These are phyloP conservation scores for Norana najaformis DNA, from an alignment of 2,888 invertebrate species.

Conservation along the genomic window DNA sequence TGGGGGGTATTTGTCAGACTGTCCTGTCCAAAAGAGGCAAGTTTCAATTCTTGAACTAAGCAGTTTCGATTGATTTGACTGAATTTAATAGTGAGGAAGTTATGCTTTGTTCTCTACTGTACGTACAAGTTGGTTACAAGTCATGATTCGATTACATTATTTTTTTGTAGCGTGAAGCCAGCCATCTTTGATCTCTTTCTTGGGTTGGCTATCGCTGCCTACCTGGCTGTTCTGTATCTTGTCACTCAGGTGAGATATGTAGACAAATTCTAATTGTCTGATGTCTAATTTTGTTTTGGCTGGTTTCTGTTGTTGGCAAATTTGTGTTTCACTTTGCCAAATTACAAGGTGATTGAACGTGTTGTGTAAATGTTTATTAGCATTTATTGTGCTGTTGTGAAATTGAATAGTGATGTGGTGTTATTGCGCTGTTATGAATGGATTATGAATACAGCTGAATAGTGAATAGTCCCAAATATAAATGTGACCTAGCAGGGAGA, in stretches of 20 bases:
- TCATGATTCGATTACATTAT: background rate
- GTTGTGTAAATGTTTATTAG: background rate
- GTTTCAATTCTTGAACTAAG: background rate
- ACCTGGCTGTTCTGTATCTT: slow-evolving; percentile 73
- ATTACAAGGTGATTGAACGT: background rate
- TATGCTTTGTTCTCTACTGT: background rate
- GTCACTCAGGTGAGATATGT: slow-evolving; percentile 33
- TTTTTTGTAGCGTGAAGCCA: slow-evolving; percentile 83
- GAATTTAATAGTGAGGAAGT: background rate
- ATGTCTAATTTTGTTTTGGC: background rate
- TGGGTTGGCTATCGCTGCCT: slow-evolving; percentile 80
- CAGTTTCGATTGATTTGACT: background rate
- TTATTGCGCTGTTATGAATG: background rate
- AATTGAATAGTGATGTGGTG: no score
- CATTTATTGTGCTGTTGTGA: background rate
- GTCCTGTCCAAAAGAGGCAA: no score
- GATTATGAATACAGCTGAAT: no score
- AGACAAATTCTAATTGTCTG: background rate
- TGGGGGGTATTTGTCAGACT: no score
- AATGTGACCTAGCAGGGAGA: no score
- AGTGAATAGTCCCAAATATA: no score
- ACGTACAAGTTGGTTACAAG: no score
- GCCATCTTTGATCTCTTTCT: slow-evolving; percentile 95
- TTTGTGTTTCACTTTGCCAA: background rate
- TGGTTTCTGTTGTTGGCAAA: background rate